Evolutionary conservation across 2,797 vertebrate genomes (phyloP).

Genomic region (Limnodromus scolopaceus): DNA sequence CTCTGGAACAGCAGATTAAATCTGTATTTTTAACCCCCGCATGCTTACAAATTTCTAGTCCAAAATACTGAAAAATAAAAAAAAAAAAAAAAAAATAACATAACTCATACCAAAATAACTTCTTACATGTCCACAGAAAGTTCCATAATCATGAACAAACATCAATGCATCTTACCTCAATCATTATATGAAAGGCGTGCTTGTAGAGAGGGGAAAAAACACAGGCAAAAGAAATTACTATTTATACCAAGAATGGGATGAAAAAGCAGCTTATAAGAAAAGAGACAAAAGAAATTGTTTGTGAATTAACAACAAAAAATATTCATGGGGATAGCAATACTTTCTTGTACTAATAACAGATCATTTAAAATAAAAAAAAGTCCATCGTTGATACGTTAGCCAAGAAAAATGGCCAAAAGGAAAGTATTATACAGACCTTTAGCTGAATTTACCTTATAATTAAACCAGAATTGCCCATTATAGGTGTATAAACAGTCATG

Average conservation of each 20-base stretch:
- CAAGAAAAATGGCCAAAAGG: not conserved
- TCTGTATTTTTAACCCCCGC: not conserved
- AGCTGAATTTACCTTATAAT: not conserved
- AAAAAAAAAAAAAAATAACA: not conserved
- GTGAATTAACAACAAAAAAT: not conserved
- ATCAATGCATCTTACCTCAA: conserved; percentile 96
- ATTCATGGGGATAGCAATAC: not conserved
- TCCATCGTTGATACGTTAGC: not conserved
- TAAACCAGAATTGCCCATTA: accelerated
- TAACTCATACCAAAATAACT: conserved; percentile 16
- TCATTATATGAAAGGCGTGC: conserved; percentile 99
- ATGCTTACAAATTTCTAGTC: not conserved
- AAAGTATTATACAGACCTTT: not conserved
- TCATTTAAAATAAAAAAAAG: not conserved
- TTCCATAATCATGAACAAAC: conserved; percentile 74
- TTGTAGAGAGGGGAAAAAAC: conserved; percentile 88
- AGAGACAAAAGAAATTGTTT: not conserved
- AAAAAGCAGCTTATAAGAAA: conserved; percentile 66
- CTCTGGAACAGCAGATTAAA: not conserved
- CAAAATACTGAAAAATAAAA: not conserved
- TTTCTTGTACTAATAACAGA: not conserved
- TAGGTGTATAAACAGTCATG: accelerated
- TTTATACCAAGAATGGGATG: conserved; percentile 80
- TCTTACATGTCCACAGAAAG: conserved; percentile 62
- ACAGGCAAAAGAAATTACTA: conserved; percentile 90